Evolutionary conservation across 2,888 invertebrate genomes (phyloP), one percentile per base, ranked within the genome.

Genomic region (Omphaloscelis lunosa): DNA sequence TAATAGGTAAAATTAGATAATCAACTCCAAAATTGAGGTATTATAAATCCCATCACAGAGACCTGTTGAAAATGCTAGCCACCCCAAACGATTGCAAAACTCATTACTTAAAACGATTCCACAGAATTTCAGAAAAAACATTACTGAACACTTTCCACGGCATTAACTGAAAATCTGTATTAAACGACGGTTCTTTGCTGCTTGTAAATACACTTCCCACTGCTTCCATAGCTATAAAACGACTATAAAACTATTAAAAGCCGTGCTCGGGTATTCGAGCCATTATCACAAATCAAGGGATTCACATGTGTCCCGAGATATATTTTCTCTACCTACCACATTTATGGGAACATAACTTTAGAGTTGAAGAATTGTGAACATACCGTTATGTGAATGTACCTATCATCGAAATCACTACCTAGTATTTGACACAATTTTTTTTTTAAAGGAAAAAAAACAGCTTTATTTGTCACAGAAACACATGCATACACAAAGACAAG

Each of bases 261-360:
- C n/a, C n/a, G 23, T 45, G 73, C 11, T 17, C 41, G 23, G 23
- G 58, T 39, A 23, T 58, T 34, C 27, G 34, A 45, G 73, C 80
- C 80, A 72, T 80, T 80, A 79, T 65, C 65, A 53, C 80, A 80
- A 80, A 79, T 79, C 78, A 72, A 59, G 41, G 58, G 65, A 65
- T 78, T 79, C 34, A 53, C 65, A 15, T 53, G 58, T 41, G 41
- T 41, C 9, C 8, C 23, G 8, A 58, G 34, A 39, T 56, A 27
- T 56, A n/a, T 39, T n/a, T 41, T 23, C 20, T 17, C 15, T 56
- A 39, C 62, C 15, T 61, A 4, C 41, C 20, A 53, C 20, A 62
- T 80, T 62, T 41, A 61, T 68, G 51, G 12, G 29, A 9, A 45
- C 53, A 58, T 69, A 78, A 27, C 11, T 63, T 56, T 1, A 56